Conservation (phyloP, 2,888 invertebrate species). For the Pomacea canaliculata region DNA sequence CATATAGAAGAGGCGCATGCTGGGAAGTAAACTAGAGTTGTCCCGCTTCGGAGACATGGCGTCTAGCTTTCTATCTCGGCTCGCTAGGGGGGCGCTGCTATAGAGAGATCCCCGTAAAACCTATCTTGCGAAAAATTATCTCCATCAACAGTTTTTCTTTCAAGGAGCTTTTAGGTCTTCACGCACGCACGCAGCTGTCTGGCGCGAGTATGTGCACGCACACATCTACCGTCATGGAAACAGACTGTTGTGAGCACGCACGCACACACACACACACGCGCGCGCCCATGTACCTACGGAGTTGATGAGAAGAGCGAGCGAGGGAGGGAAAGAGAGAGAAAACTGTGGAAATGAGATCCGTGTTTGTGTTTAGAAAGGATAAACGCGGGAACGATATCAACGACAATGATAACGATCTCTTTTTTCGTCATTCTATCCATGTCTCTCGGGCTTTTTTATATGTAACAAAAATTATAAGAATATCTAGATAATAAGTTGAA, state of each 20-base stretch:
- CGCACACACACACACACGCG: no score
- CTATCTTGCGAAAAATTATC: constrained; percentile 25
- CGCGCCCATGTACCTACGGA: background rate
- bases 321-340: background rate
- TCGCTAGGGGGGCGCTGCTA: constrained; percentile 19
- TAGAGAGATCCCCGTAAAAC: constrained; percentile 24
- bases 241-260: no score
- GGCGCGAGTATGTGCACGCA: no score
- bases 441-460: no score
- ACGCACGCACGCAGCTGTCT: no score
- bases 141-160: constrained; percentile 14
- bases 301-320: background rate
- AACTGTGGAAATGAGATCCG: background rate
- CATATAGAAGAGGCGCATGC: constrained; percentile 21
- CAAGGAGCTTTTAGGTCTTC: background rate
- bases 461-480: no score
- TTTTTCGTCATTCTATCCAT: no score
- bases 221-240: no score
- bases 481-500: no score
- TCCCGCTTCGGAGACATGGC: constrained; percentile 26
- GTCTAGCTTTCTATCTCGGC: constrained; percentile 22
- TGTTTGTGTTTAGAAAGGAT: no score
- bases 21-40: constrained; percentile 28
- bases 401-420: no score
- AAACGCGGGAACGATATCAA: no score